phyloP scores from a whole-genome alignment of 2,888 invertebrate species.

The Carterocephalus palaemon region DNA sequence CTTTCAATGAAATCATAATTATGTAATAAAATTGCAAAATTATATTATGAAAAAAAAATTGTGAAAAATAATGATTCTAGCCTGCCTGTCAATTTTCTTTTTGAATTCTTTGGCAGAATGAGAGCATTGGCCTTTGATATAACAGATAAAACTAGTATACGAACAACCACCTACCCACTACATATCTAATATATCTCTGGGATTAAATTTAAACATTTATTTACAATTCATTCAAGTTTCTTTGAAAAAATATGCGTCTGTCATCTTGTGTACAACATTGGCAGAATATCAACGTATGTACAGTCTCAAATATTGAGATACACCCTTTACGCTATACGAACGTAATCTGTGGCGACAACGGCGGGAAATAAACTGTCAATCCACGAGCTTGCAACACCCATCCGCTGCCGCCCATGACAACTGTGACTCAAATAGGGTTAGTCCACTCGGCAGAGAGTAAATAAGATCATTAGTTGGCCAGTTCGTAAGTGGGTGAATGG shows the following conservation, averaged over 20 bases:
- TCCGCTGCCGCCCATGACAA: no score
- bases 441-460: no score
- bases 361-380: conserved; percentile 7
- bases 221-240: conserved; percentile 25
- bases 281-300: conserved; percentile 35
- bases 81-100: conserved; percentile 2
- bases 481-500: no score
- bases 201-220: conserved; percentile 12
- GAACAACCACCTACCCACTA: background rate
- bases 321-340: conserved; percentile 39
- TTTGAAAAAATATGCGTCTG: conserved; percentile 43
- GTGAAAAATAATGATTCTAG: conserved; percentile 9
- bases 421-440: no score
- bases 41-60: no score
- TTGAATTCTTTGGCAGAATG: conserved; percentile 7
- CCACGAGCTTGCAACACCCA: no score
- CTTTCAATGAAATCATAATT: no score
- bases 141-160: background rate
- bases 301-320: conserved; percentile 69
- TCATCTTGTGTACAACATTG: conserved; percentile 31
- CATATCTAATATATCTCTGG: background rate
- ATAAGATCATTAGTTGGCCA: no score
- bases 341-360: conserved; percentile 29
- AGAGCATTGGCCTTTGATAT: background rate
- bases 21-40: no score